Percentiles rank a stretch among this genome's conserved stretches.
phyloP scores from a whole-genome alignment of 2,888 invertebrate species.

The Ectropis crepuscularia region DNA sequence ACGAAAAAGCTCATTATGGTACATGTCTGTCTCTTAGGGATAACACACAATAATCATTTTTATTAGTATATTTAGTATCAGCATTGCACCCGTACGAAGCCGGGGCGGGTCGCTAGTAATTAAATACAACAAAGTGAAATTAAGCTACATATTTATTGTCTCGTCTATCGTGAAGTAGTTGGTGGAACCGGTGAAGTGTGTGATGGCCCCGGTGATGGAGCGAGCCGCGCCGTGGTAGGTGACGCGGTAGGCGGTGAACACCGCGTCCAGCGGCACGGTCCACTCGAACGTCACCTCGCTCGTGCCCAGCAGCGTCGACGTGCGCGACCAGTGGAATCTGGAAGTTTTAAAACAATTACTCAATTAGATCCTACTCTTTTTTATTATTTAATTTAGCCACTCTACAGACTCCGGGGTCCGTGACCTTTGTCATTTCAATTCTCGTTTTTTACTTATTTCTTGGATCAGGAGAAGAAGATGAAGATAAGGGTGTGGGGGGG shows the following conservation, averaged over 20 bases:
- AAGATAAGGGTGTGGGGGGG: too few relatives aligned
- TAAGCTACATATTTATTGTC: constrained; percentile 16
- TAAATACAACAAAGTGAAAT: constrained; percentile 21
- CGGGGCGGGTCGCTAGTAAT: too few relatives aligned
- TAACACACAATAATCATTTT: too few relatives aligned
- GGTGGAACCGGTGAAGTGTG: constrained; percentile 86
- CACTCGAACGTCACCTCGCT: constrained; percentile 91
- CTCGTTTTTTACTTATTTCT: too few relatives aligned
- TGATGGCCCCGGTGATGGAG: constrained; percentile 85
- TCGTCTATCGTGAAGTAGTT: constrained; percentile 71
- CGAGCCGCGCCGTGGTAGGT: constrained; percentile 91
- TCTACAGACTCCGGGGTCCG: too few relatives aligned
- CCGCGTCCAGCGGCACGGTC: constrained; percentile 87
- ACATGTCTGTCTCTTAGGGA: too few relatives aligned
- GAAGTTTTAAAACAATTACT: background rate
- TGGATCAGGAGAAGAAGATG: too few relatives aligned
- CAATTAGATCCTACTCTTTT: too few relatives aligned
- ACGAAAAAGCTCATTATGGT: too few relatives aligned
- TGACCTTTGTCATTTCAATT: background rate
- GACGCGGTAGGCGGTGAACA: constrained; percentile 90
- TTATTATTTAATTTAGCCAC: too few relatives aligned
- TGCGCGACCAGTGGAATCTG: constrained; percentile 93
- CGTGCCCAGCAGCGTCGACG: constrained; percentile 87
- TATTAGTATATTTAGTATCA: too few relatives aligned
- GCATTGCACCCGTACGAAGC: too few relatives aligned